Evolutionary conservation across 1,140 invertebrate species (phyloP).

Genomic region (Contarinia nasturtii): DNA sequence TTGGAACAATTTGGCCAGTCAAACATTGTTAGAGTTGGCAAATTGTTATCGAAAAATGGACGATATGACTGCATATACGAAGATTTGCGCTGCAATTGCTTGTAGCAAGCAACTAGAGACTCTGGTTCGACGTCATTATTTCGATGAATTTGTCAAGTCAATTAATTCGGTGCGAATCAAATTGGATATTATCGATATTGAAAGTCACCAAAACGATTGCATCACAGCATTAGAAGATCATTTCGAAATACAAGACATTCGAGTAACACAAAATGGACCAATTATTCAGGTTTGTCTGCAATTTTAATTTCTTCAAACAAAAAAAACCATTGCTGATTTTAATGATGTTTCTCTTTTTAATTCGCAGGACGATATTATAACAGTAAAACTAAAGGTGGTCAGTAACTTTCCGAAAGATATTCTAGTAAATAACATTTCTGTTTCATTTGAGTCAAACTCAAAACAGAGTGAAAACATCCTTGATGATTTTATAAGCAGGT

Average conservation of each 20-base stretch:
- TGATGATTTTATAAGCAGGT: neutral
- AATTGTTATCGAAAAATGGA: conserved; percentile 63
- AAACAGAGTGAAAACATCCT: neutral
- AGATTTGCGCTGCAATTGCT: conserved; percentile 57
- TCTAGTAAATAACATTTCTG: conserved; percentile 27
- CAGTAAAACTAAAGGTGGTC: conserved; percentile 32
- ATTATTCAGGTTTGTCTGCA: conserved; percentile 11
- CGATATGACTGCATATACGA: conserved; percentile 48
- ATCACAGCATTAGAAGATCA: conserved; percentile 21
- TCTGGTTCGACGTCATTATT: conserved; percentile 50
- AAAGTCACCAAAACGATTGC: conserved; percentile 16
- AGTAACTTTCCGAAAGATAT: conserved; percentile 38
- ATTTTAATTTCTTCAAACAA: too few species aligned
- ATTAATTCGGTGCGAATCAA: conserved; percentile 30
- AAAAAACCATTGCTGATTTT: too few species aligned
- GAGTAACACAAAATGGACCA: conserved; percentile 12
- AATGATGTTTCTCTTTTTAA: conserved; percentile 6
- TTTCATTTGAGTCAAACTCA: conserved; percentile 28
- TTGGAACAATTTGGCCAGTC: conserved; percentile 63
- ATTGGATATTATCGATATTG: conserved; percentile 26
- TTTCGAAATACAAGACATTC: conserved; percentile 15
- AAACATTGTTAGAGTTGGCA: conserved; percentile 67
- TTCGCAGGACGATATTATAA: conserved; percentile 35
- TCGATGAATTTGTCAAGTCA: conserved; percentile 53
- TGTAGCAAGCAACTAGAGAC: conserved; percentile 50